These are phyloP conservation scores for Emmelina monodactyla DNA, from an alignment of 2,888 invertebrate species.

Conservation along the genomic window DNA sequence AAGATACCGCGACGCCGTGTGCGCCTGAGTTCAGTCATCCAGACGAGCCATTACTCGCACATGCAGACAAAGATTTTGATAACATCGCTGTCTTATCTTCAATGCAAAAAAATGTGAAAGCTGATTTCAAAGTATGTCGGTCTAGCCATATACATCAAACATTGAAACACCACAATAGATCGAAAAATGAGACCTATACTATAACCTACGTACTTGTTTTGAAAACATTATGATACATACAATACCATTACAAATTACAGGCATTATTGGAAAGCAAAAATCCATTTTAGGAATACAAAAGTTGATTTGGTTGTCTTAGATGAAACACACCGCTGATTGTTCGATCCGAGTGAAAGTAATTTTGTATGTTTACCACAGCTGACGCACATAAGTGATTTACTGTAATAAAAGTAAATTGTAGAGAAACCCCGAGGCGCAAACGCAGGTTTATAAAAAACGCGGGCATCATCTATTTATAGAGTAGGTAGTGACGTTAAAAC, in stretches of 20 bases:
- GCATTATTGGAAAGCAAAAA: constrained; percentile 25
- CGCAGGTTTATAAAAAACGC: background rate
- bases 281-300: constrained; percentile 19
- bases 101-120: background rate
- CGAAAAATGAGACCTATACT: no score
- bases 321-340: constrained; percentile 22
- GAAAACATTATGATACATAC: no score
- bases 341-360: constrained; percentile 42
- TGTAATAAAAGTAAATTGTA: background rate
- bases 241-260: constrained; percentile 15
- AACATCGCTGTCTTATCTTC: background rate
- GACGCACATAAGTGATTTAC: background rate
- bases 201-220: no score
- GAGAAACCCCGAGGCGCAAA: background rate
- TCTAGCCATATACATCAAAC: background rate
- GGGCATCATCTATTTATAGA: background rate
- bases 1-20: background rate
- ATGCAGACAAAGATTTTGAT: background rate
- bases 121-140: background rate
- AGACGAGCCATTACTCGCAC: background rate
- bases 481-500: background rate
- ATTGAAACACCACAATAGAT: background rate
- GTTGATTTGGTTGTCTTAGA: constrained; percentile 24
- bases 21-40: background rate
- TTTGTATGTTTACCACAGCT: constrained; percentile 29